Conservation (phyloP, 2,888 invertebrate genomes). For the Noctua janthina region DNA sequence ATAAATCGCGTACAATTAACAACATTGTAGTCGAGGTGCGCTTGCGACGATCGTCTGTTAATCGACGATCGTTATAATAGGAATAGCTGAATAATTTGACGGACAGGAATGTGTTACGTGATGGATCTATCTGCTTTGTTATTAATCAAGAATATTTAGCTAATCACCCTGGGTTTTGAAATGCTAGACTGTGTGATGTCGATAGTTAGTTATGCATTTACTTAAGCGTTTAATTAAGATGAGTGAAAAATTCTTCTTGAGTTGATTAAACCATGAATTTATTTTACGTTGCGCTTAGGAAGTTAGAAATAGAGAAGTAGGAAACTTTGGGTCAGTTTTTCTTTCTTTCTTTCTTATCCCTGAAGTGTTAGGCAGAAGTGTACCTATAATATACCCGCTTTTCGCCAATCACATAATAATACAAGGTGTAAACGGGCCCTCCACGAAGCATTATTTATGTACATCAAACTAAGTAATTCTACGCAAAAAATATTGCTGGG, state of each 20-base stretch:
- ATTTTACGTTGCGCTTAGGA: background rate
- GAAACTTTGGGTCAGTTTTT: background rate
- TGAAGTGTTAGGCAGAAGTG: too few relatives aligned
- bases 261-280: background rate
- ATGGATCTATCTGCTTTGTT: slow-evolving; percentile 35
- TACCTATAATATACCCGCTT: too few relatives aligned
- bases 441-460: too few relatives aligned
- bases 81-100: slow-evolving; percentile 56
- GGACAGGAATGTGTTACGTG: slow-evolving; percentile 45
- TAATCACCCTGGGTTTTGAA: slow-evolving; percentile 11
- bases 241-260: background rate
- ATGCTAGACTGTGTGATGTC: background rate
- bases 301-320: background rate
- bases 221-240: background rate
- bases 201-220: background rate
- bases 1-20: slow-evolving; percentile 77
- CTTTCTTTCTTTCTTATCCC: too few relatives aligned
- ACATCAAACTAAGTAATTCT: too few relatives aligned
- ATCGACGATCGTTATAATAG: slow-evolving; percentile 50
- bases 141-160: slow-evolving; percentile 21
- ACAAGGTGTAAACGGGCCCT: too few relatives aligned
- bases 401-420: too few relatives aligned
- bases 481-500: too few relatives aligned
- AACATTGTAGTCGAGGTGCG: slow-evolving; percentile 74
- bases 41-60: slow-evolving; percentile 54